These are phyloP conservation scores for Drosophila insularis DNA, from an alignment of 1,140 invertebrate genomes.

Conservation along the genomic window DNA sequence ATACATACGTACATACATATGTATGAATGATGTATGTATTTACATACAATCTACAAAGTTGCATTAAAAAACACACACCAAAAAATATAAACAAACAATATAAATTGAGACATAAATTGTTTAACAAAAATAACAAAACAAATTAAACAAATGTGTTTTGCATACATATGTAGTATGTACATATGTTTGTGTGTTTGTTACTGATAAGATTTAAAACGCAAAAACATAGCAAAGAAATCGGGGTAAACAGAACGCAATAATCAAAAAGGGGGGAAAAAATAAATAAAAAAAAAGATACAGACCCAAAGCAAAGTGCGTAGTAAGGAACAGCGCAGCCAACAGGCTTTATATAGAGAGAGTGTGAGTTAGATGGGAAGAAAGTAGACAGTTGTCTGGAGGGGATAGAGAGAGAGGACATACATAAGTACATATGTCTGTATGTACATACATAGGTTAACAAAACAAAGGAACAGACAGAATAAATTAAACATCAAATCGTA, in stretches of 20 bases:
- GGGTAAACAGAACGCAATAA: conserved; percentile 67
- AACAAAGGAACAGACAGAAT: conserved; percentile 4
- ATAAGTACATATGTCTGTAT: too few relatives aligned
- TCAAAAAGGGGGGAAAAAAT: neutral
- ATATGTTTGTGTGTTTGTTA: conserved; percentile 18
- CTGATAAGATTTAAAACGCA: conserved; percentile 76
- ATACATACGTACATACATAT: neutral
- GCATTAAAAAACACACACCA: too few relatives aligned
- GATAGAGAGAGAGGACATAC: neutral
- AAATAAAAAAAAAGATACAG: conserved; percentile 18
- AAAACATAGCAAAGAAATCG: conserved; percentile 50
- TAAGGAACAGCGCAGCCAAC: conserved; percentile 38
- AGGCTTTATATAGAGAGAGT: conserved; percentile 19
- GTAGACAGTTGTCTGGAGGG: too few relatives aligned
- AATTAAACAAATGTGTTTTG: conserved; percentile 27
- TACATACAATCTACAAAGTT: too few relatives aligned
- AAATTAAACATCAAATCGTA: neutral
- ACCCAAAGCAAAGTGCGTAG: conserved; percentile 72
- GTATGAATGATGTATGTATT: too few relatives aligned
- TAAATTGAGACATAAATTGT: conserved; percentile 12
- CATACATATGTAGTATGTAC: conserved; percentile 19
- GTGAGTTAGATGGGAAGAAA: neutral
- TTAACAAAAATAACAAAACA: conserved; percentile 17
- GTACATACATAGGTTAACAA: neutral
- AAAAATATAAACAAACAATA: too few relatives aligned